These are phyloP conservation scores for Hylomyscus alleni DNA, from an alignment of 2,797 vertebrate species.

Conservation along the genomic window DNA sequence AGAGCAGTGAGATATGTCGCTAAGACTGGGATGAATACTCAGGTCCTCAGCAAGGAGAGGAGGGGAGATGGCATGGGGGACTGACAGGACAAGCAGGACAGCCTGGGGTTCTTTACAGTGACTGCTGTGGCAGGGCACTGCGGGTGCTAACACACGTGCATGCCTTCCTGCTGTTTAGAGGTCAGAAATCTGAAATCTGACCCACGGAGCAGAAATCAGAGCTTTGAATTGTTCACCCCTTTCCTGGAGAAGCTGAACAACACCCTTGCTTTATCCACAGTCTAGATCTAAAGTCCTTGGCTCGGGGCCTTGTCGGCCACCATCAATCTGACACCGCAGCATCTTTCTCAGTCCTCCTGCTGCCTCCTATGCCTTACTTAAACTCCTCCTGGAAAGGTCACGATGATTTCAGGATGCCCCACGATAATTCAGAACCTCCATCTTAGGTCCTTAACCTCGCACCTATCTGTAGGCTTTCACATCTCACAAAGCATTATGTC, in stretches of 20 bases:
- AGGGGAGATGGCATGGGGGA: accelerated
- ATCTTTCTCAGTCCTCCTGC: not conserved
- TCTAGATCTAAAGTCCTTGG: not conserved
- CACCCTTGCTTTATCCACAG: not conserved
- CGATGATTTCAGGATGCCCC: not conserved
- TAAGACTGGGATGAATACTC: accelerated
- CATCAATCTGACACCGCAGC: not conserved
- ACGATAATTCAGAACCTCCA: not conserved
- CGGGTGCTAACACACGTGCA: not conserved
- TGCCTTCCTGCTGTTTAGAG: not conserved
- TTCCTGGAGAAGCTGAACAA: not conserved
- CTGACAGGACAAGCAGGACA: not conserved
- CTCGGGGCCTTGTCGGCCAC: accelerated
- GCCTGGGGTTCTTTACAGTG: no score
- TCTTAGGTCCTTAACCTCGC: not conserved
- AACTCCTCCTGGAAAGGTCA: no score
- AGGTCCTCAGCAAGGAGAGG: accelerated
- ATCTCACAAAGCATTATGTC: not conserved
- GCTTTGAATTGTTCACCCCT: not conserved
- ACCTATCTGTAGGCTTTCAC: not conserved
- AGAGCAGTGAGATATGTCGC: not conserved
- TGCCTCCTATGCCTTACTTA: no score
- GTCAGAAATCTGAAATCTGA: not conserved
- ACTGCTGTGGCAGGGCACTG: not conserved
- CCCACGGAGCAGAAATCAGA: not conserved